Conservation (phyloP, 2,888 invertebrate genomes). For the Cyclophora punctaria region DNA sequence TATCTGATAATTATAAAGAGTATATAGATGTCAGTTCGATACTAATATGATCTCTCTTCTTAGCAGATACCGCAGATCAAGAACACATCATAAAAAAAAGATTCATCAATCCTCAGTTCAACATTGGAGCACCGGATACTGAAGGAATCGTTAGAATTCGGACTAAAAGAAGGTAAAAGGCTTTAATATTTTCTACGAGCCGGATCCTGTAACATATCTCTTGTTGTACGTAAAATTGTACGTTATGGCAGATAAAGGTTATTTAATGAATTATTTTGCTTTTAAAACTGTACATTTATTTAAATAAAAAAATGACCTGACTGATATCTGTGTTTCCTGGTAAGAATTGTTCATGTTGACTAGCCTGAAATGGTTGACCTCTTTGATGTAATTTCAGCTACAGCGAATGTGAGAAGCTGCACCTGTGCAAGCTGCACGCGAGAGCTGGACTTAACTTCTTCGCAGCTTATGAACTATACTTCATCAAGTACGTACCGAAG, state of each 20-base stretch:
- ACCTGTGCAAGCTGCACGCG: conserved; percentile 59
- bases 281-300: not conserved
- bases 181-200: not conserved
- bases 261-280: not conserved
- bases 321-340: not conserved
- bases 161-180: conserved; percentile 45
- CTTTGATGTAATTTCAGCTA: conserved; percentile 22
- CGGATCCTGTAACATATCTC: not conserved
- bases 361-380: too few species aligned
- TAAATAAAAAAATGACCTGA: not conserved
- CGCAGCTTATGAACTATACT: conserved; percentile 59
- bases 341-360: not conserved
- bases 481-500: conserved; percentile 55
- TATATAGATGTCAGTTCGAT: too few species aligned
- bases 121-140: conserved; percentile 29
- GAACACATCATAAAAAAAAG: conserved; percentile 38
- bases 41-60: too few species aligned
- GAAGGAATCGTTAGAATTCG: conserved; percentile 38
- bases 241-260: not conserved
- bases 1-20: too few species aligned
- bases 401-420: conserved; percentile 55
- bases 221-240: too few species aligned
- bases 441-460: conserved; percentile 44
- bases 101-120: conserved; percentile 45
- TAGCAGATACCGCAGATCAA: too few species aligned